A percentile compares a stretch with the other conserved stretches of the same genome.
Conservation (phyloP, 1,140 invertebrate species). For the Eriocheir sinensis region DNA sequence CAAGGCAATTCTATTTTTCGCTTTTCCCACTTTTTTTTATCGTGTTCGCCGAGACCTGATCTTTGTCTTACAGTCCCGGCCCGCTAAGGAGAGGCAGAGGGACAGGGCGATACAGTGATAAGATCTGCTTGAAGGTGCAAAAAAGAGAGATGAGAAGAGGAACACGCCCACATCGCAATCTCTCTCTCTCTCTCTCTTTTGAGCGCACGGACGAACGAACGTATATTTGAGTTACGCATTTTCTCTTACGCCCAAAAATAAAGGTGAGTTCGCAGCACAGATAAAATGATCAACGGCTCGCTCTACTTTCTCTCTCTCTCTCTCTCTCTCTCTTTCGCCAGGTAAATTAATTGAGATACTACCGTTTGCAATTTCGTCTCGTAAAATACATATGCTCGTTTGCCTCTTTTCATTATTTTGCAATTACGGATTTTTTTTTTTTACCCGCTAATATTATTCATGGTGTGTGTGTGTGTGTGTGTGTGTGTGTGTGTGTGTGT, state of each 20-base stretch:
- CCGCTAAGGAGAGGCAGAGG: neutral
- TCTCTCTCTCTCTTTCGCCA: too few relatives aligned
- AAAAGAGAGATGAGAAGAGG: neutral
- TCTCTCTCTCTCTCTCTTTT: neutral
- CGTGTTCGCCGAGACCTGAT: neutral
- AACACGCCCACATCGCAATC: neutral
- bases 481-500: conserved; percentile 21
- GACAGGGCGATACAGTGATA: too few relatives aligned
- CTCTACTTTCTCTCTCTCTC: too few relatives aligned
- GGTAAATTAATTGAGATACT: too few relatives aligned
- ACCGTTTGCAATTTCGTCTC: neutral
- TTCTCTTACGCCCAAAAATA: neutral
- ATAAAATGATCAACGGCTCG: neutral
- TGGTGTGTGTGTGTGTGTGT: neutral
- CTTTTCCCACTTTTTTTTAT: too few relatives aligned
- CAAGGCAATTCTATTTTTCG: too few relatives aligned
- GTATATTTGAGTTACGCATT: neutral
- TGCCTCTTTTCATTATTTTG: neutral
- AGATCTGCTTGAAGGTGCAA: conserved; percentile 3
- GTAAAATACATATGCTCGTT: too few relatives aligned
- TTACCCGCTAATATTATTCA: neutral
- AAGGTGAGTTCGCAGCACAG: neutral
- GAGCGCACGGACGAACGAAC: neutral
- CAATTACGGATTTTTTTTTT: neutral
- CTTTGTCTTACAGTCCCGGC: conserved; percentile 19